Conservation (phyloP, 2,113 vertebrate genomes). For the Gobiocypris rarus region DNA sequence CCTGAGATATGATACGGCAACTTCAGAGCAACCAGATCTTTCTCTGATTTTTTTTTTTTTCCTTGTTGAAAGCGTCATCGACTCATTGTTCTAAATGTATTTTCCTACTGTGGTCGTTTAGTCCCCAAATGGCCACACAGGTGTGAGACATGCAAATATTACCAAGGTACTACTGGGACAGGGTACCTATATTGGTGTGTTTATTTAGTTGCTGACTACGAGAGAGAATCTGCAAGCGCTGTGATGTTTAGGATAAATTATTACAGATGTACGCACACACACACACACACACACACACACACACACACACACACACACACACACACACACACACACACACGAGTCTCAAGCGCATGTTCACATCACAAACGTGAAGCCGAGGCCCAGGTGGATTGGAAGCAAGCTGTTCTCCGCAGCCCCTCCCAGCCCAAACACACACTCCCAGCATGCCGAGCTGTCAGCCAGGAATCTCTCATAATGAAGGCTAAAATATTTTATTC, state of each 20-base stretch:
- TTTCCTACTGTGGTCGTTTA: slow-evolving; percentile 59
- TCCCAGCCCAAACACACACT: slow-evolving; percentile 82
- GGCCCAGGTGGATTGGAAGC: slow-evolving; percentile 96
- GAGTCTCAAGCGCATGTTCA: slow-evolving; percentile 34
- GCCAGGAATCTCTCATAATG: slow-evolving; percentile 94
- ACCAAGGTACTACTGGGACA: slow-evolving; percentile 50
- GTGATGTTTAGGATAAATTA: slow-evolving; percentile 57
- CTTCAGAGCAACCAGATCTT: not conserved
- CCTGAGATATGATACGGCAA: not conserved
- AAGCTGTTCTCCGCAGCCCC: slow-evolving; percentile 95
- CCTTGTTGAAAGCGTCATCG: not conserved
- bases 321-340: slow-evolving; percentile 29
- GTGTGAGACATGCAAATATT: slow-evolving; percentile 67
- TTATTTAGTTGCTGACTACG: slow-evolving; percentile 53
- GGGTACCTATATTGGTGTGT: slow-evolving; percentile 58
- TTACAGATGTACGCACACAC: slow-evolving; percentile 44
- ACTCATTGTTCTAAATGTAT: slow-evolving; percentile 5
- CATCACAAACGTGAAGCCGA: slow-evolving; percentile 73
- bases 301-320: slow-evolving; percentile 27
- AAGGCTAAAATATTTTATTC: slow-evolving; percentile 99
- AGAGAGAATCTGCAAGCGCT: slow-evolving; percentile 16
- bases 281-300: slow-evolving; percentile 27
- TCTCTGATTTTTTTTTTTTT: not conserved
- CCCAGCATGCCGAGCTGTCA: slow-evolving; percentile 96
- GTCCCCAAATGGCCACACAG: slow-evolving; percentile 69